Percentiles rank a stretch among this genome's conserved stretches.
phyloP scores from a whole-genome alignment of 2,797 vertebrate species.

The Salmo trutta region DNA sequence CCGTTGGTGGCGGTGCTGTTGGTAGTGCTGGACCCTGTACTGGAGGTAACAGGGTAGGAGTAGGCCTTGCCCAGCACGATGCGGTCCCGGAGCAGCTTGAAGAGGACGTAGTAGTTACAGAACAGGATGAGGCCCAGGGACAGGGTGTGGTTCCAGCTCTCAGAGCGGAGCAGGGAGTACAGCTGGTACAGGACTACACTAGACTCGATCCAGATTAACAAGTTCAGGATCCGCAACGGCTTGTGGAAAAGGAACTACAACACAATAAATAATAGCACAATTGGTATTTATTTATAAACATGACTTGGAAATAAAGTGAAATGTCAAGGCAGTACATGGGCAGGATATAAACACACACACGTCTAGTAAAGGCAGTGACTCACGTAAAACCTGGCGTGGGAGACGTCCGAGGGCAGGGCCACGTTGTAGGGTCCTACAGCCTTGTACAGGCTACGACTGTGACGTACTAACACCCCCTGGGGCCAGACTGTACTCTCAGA shows the following conservation, averaged over 20 bases:
- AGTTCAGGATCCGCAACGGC: constrained; percentile 97
- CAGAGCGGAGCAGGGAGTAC: constrained; percentile 95
- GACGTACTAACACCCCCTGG: constrained; percentile 96
- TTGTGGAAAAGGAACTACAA: constrained; percentile 90
- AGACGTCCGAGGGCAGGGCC: constrained; percentile 95
- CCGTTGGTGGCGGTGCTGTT: constrained; percentile 38
- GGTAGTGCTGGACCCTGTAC: constrained; percentile 13
- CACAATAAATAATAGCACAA: background rate
- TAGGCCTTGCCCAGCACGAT: constrained; percentile 97
- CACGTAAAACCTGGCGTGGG: constrained; percentile 97
- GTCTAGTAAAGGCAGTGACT: constrained; percentile 65
- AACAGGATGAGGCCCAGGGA: constrained; percentile 98
- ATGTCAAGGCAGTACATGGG: background rate
- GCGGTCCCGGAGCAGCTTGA: constrained; percentile 96
- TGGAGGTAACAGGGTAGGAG: constrained; percentile 85
- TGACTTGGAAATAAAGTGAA: background rate
- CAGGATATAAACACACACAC: background rate
- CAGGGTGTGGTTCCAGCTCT: constrained; percentile 99
- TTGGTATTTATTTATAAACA: background rate
- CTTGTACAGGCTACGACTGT: constrained; percentile 94
- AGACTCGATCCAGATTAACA: constrained; percentile 95
- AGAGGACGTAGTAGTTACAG: constrained; percentile 99
- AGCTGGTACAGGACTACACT: constrained; percentile 96
- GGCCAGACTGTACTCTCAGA: constrained; percentile 98
- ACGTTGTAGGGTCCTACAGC: constrained; percentile 96